phyloP scores from a whole-genome alignment of 2,888 invertebrate genomes.

The Metellina segmentata region DNA sequence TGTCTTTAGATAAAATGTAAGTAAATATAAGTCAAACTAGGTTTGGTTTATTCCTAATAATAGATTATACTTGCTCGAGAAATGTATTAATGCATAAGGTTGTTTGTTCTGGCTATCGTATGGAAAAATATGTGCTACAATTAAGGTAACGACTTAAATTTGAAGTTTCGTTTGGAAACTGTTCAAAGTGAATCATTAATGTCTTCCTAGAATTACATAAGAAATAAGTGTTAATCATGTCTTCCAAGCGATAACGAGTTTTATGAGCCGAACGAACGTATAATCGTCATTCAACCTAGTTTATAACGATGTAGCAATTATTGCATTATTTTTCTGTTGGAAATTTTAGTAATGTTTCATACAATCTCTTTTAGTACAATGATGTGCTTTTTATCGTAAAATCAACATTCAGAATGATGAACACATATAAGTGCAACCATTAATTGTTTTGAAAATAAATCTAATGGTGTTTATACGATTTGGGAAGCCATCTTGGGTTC shows the following conservation, averaged over 20 bases:
- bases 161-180: neutral
- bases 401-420: too few relatives aligned
- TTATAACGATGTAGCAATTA: neutral
- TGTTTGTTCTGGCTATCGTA: neutral
- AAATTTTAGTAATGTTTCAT: neutral
- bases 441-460: too few relatives aligned
- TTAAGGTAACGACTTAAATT: neutral
- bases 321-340: neutral
- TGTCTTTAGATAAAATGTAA: too few relatives aligned
- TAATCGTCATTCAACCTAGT: neutral
- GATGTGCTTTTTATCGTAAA: too few relatives aligned
- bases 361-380: too few relatives aligned
- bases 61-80: too few relatives aligned
- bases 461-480: too few relatives aligned
- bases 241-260: neutral
- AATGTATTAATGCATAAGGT: too few relatives aligned
- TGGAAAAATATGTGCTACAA: neutral
- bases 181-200: neutral
- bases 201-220: neutral
- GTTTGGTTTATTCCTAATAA: too few relatives aligned
- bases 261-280: neutral
- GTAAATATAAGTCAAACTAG: too few relatives aligned
- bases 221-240: neutral
- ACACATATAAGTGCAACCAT: too few relatives aligned
- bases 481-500: too few relatives aligned